phyloP scores from a whole-genome alignment of 37 sponge, comb jelly and placozoan genomes.

The Eunapius fragilis region DNA sequence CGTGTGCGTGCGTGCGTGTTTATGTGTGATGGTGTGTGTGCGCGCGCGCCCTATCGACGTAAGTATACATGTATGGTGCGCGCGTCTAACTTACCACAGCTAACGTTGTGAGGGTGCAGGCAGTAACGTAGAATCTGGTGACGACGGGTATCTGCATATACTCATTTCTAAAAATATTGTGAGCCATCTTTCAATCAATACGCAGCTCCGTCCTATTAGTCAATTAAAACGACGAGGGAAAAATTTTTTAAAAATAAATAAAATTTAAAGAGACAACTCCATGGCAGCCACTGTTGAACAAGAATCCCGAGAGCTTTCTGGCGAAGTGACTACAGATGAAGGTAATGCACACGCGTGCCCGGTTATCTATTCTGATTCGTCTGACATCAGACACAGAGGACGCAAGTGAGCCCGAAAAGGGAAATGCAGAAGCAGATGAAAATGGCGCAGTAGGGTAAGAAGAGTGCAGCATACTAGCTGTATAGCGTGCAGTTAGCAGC shows the following conservation, averaged over 20 bases:
- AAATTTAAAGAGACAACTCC: not conserved
- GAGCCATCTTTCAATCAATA: conserved; percentile 46
- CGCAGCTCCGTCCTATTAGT: not conserved
- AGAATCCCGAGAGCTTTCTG: conserved; percentile 26
- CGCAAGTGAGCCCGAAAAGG: conserved; percentile 83
- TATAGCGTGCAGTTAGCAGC: not conserved
- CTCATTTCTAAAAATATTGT: conserved; percentile 78
- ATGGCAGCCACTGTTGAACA: conserved; percentile 9
- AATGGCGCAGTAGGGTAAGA: conserved; percentile 29
- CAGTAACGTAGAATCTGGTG: conserved; percentile 91
- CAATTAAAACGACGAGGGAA: too few species aligned
- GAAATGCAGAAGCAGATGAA: conserved; percentile 31
- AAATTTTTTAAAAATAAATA: not conserved
- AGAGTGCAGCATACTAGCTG: not conserved
- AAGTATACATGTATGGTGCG: not conserved
- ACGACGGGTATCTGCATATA: conserved; percentile 92
- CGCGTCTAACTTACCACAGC: conserved; percentile 77
- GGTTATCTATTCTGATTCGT: not conserved
- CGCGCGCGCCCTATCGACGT: too few species aligned
- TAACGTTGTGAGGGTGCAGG: conserved; percentile 95
- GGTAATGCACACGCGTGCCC: conserved; percentile 14
- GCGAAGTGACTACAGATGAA: conserved; percentile 63
- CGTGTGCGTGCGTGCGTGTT: too few species aligned
- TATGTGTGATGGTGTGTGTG: too few species aligned
- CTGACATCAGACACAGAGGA: conserved; percentile 77